Base-by-base conservation (phyloP, 2,797 vertebrate species). In the Echiichthys vipera region DNA sequence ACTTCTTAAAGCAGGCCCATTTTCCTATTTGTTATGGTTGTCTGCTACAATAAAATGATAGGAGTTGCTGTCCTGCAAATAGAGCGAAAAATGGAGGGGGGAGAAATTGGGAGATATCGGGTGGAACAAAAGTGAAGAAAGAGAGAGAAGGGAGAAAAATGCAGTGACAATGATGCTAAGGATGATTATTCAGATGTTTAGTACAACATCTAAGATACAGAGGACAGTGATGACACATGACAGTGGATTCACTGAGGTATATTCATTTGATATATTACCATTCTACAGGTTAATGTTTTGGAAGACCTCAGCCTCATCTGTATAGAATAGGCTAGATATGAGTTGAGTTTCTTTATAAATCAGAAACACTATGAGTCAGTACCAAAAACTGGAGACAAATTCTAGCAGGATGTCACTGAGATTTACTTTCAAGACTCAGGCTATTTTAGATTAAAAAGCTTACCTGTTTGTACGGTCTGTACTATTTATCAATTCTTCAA, bases 1-100 rank as follows among this genome's bases (percentile, higher is more conserved):
- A 89, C 87, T 88, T 80, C 58, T 64, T 71, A 82, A 85, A 90
- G 57, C 42, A 22, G 59, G 51, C 37, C 81, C 59, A 78, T 81
- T 89, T 83, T 77, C 80, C 62, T 66, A 89, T 90, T 92, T 88
- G 81, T 85, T 83, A 81, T 82, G 81, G 78, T 74, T 92, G 89
- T 91, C 88, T 82, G 65, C 79, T 77, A 47, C 78, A 80, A 88
- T 92, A 81, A 91, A 82, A 74, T 78, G 83, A 87, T 24, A 73
- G 67, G 77, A 76, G 68, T 72, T 68, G 74, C 84, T 84, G 67
- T 87, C 62, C 79, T 67, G 75, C 72, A 87, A 85, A 85, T 71
- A 75, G 80, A 80, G 79, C 79, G 76, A 78, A 72, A 83, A 77
- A 79, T 78, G 39, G 57, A 45, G 66, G 71, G 66, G 55, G 47